Evolutionary conservation across 1,140 invertebrate species (phyloP).

Genomic region (Lepidostoma basale): DNA sequence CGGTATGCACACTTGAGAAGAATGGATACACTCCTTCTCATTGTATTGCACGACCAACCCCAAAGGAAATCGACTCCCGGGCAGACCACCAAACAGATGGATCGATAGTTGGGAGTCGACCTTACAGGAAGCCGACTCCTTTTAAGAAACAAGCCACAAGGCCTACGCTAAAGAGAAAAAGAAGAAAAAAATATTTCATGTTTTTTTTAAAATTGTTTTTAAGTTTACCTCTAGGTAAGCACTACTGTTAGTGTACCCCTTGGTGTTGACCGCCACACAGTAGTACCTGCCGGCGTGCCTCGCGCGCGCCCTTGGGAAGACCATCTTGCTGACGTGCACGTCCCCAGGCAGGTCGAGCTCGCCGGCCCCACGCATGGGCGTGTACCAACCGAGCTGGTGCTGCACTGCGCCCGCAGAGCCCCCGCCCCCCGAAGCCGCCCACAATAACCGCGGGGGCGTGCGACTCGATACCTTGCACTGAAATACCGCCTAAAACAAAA

Average conservation of each 20-base stretch:
- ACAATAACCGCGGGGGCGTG: constrained; percentile 22
- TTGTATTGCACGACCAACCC: no score
- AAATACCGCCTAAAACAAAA: constrained; percentile 36
- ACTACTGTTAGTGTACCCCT: constrained; percentile 37
- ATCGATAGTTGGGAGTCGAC: no score
- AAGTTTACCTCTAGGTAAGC: constrained; percentile 38
- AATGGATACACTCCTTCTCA: no score
- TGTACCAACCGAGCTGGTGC: constrained; percentile 4
- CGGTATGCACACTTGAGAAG: no score
- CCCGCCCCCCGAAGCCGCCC: constrained; percentile 28
- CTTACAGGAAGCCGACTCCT: no score
- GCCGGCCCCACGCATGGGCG: constrained; percentile 24
- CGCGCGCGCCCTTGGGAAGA: constrained; percentile 19
- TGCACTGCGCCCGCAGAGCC: not conserved
- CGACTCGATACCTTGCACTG: constrained; percentile 41
- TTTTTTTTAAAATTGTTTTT: not conserved
- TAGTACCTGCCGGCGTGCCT: constrained; percentile 37
- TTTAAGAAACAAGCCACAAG: no score
- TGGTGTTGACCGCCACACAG: constrained; percentile 42
- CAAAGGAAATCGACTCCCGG: no score
- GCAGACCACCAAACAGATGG: no score
- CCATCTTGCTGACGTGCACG: constrained; percentile 33
- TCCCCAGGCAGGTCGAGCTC: constrained; percentile 22
- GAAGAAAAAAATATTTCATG: no score
- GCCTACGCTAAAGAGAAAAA: no score